A percentile compares a stretch with the other conserved stretches of the same genome.
These are phyloP conservation scores for Ifrita kowaldi DNA, from an alignment of 2,113 vertebrate genomes.

Conservation along the genomic window DNA sequence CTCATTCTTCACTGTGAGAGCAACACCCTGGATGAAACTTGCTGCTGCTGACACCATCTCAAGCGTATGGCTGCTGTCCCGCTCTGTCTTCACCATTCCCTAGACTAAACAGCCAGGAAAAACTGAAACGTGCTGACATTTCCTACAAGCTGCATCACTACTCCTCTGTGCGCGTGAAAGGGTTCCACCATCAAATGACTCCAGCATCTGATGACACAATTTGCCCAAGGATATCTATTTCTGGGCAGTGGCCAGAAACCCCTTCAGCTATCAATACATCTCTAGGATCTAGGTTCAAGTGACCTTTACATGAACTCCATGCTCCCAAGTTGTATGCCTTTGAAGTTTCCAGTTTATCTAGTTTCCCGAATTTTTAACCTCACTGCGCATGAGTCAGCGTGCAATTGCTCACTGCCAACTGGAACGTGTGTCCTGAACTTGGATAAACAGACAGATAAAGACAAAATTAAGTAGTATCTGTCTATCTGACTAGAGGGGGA, in stretches of 20 bases:
- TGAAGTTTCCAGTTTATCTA: slow-evolving; percentile 50
- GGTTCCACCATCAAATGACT: slow-evolving; percentile 46
- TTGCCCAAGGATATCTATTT: slow-evolving; percentile 39
- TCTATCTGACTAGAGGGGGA: background rate
- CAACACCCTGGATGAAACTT: background rate
- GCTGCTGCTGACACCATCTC: background rate
- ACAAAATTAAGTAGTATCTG: slow-evolving; percentile 42
- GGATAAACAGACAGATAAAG: slow-evolving; percentile 24
- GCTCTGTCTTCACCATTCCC: slow-evolving; percentile 22
- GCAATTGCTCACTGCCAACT: background rate
- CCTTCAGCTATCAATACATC: slow-evolving; percentile 38
- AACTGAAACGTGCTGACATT: slow-evolving; percentile 58
- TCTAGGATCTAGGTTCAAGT: slow-evolving; percentile 40
- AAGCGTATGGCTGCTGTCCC: background rate
- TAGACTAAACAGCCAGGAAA: slow-evolving; percentile 48
- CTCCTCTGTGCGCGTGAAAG: background rate
- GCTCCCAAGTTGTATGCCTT: background rate
- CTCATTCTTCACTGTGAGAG: background rate
- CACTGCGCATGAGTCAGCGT: background rate
- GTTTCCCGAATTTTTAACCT: slow-evolving; percentile 13
- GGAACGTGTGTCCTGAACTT: background rate
- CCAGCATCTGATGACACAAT: slow-evolving; percentile 30
- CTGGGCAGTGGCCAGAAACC: slow-evolving; percentile 36
- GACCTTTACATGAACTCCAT: slow-evolving; percentile 51
- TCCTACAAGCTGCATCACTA: slow-evolving; percentile 35